Percentiles rank a stretch among this genome's conserved stretches.
Conservation (phyloP, 1,140 invertebrate species). For the Hycleus phaleratus region DNA sequence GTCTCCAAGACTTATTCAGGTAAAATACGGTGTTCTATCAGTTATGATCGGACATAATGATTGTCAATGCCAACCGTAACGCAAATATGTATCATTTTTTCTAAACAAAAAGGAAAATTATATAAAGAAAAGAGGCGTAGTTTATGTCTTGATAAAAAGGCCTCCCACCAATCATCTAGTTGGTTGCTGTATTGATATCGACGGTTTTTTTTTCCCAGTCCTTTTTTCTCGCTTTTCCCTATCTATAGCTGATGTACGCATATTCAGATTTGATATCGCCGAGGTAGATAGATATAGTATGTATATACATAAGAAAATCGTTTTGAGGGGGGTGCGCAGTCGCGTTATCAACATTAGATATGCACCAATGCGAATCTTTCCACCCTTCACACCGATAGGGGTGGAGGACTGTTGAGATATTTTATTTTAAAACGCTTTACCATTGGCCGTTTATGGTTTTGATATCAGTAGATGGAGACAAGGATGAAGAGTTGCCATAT, state of each 20-base stretch:
- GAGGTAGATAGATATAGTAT: neutral
- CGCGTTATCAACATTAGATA: slow-evolving; percentile 29
- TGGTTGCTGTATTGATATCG: neutral
- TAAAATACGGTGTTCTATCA: no score
- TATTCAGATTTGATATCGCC: slow-evolving; percentile 33
- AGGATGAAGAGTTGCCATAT: no score
- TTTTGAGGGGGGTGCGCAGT: slow-evolving; percentile 19
- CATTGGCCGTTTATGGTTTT: slow-evolving; percentile 28
- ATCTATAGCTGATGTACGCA: slow-evolving; percentile 16
- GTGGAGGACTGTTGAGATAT: slow-evolving; percentile 18
- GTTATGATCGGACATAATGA: no score
- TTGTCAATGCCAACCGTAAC: no score
- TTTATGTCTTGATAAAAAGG: no score
- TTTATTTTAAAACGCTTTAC: slow-evolving; percentile 30
- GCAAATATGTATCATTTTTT: no score
- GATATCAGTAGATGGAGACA: neutral
- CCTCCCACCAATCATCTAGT: neutral
- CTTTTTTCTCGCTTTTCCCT: slow-evolving; percentile 2
- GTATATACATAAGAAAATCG: neutral
- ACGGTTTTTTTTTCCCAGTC: neutral
- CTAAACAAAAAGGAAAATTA: no score
- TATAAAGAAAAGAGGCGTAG: no score
- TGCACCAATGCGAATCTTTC: slow-evolving; percentile 33
- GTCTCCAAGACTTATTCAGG: no score
- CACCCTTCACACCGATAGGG: slow-evolving; percentile 20